Evolutionary conservation across 2,888 invertebrate genomes (phyloP).

Genomic region (Rutpela maculata): DNA sequence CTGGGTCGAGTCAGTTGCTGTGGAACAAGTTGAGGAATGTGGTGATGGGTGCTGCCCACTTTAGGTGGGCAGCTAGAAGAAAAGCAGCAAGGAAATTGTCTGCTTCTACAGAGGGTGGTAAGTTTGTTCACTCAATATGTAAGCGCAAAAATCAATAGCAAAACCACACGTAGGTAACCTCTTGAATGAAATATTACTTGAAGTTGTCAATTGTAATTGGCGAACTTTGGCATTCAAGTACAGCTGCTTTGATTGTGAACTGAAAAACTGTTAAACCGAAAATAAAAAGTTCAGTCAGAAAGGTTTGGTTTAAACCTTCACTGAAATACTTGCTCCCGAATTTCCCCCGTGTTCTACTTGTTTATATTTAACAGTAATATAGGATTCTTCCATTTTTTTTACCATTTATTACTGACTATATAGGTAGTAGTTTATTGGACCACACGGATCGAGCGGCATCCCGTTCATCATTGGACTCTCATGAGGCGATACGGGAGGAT

Average conservation of each 20-base stretch:
- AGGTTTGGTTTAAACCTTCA: too few species aligned
- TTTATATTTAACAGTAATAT: not conserved
- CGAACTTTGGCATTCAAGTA: too few species aligned
- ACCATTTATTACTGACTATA: not conserved
- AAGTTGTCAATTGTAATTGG: too few species aligned
- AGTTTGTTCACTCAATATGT: not conserved
- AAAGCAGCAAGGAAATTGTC: constrained; percentile 76
- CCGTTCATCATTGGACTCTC: constrained; percentile 72
- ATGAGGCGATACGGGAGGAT: constrained; percentile 69
- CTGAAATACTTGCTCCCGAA: too few species aligned
- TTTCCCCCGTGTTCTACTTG: too few species aligned
- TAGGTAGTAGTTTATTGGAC: constrained; percentile 67
- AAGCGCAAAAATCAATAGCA: too few species aligned
- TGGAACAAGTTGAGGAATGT: constrained; percentile 97
- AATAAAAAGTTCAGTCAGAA: too few species aligned
- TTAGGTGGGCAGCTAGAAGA: constrained; percentile 85
- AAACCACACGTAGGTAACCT: too few species aligned
- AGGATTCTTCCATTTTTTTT: not conserved
- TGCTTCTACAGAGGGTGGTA: constrained; percentile 74
- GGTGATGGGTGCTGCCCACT: constrained; percentile 91
- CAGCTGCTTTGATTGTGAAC: too few species aligned
- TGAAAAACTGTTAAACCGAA: too few species aligned
- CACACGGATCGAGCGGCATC: constrained; percentile 70
- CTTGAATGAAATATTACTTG: too few species aligned
- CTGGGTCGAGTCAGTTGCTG: constrained; percentile 86